Percentiles rank a stretch among this genome's conserved stretches.
Conservation (phyloP, 2,113 vertebrate species). For the Strix uralensis region DNA sequence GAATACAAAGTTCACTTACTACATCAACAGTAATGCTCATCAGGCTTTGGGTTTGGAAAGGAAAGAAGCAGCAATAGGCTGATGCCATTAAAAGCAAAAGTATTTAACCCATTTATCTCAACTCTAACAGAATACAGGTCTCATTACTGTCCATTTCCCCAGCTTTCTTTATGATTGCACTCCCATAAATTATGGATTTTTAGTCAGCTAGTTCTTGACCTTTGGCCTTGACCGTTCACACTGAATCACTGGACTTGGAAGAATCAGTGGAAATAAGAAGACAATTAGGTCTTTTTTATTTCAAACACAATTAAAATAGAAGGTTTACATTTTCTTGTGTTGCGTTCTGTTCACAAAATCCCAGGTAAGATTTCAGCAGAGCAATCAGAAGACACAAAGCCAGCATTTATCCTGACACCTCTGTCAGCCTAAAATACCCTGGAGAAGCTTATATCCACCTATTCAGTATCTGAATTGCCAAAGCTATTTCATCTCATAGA, state of each 20-base stretch:
- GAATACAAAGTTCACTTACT: not conserved
- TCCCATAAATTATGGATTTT: not conserved
- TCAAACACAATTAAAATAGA: not conserved
- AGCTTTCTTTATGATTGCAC: not conserved
- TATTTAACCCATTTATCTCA: not conserved
- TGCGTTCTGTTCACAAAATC: not conserved
- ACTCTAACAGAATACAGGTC: not conserved
- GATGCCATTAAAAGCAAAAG: not conserved
- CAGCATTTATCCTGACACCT: not conserved
- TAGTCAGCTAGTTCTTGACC: not conserved
- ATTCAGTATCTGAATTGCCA: fast-evolving
- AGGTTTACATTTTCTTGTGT: not conserved
- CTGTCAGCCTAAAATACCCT: fast-evolving
- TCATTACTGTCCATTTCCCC: not conserved
- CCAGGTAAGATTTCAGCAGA: not conserved
- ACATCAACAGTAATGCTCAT: not conserved
- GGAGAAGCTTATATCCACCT: fast-evolving
- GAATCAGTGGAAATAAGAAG: not conserved
- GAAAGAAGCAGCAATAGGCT: not conserved
- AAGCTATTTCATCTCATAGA: too few species aligned
- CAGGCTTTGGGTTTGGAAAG: not conserved
- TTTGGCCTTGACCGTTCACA: not conserved
- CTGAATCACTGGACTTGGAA: not conserved
- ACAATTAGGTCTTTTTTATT: not conserved
- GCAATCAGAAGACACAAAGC: not conserved